phyloP scores from a whole-genome alignment of 2,797 vertebrate species.

The Diplodus puntazzo region DNA sequence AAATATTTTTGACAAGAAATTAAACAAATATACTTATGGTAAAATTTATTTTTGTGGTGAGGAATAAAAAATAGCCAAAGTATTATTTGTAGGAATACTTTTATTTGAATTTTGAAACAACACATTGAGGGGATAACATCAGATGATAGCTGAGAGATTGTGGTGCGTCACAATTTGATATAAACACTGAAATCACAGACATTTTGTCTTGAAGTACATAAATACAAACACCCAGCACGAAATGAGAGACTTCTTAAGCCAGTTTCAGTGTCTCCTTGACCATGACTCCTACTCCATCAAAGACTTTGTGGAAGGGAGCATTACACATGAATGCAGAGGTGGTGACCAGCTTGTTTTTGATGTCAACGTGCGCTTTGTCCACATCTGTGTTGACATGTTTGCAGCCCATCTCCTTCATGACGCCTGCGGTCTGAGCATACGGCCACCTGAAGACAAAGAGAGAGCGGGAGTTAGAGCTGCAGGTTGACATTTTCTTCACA shows the following conservation, averaged over 20 bases:
- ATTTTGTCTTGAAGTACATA: background rate
- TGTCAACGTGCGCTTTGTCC: constrained; percentile 85
- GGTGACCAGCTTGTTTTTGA: constrained; percentile 89
- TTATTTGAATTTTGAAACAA: constrained; percentile 36
- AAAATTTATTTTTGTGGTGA: no score
- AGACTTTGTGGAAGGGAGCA: constrained; percentile 86
- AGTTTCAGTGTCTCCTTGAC: constrained; percentile 87
- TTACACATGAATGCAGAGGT: constrained; percentile 92
- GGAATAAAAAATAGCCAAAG: background rate
- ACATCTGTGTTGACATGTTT: constrained; percentile 89
- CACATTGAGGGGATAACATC: background rate
- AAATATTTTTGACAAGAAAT: no score
- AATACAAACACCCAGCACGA: background rate
- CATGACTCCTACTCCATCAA: constrained; percentile 88
- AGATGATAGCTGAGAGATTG: background rate
- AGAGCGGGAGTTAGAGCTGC: background rate
- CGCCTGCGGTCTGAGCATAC: constrained; percentile 81
- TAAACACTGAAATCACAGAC: background rate
- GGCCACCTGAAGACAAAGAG: constrained; percentile 84
- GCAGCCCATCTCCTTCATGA: constrained; percentile 86
- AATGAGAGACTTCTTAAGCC: constrained; percentile 64
- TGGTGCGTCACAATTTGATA: background rate
- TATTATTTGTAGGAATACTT: background rate
- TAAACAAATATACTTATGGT: no score
- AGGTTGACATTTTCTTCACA: background rate